These are phyloP conservation scores for Microplitis demolitor DNA, from an alignment of 1,140 invertebrate species.

Conservation along the genomic window DNA sequence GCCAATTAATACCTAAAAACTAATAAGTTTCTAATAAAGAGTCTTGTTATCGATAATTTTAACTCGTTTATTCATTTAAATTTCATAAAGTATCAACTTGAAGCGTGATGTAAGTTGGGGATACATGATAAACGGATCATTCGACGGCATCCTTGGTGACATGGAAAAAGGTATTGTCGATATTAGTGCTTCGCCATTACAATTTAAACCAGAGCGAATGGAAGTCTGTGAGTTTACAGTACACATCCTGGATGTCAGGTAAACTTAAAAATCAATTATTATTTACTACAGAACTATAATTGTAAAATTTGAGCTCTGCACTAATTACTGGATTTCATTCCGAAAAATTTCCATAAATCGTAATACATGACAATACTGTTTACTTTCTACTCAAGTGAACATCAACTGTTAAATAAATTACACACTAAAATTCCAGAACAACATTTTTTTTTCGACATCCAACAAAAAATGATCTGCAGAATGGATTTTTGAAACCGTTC, in stretches of 20 bases:
- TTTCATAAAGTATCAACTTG: constrained; percentile 54
- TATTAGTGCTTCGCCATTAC: constrained; percentile 66
- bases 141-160: constrained; percentile 71
- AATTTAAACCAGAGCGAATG: constrained; percentile 64
- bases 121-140: constrained; percentile 67
- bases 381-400: neutral
- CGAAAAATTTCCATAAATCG: no score
- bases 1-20: no score
- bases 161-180: constrained; percentile 65
- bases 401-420: neutral
- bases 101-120: constrained; percentile 67
- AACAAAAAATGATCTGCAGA: constrained; percentile 63
- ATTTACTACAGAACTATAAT: no score
- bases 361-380: neutral
- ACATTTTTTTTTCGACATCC: constrained; percentile 71
- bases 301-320: no score
- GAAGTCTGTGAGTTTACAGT: constrained; percentile 66
- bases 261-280: constrained; percentile 14
- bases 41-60: constrained; percentile 1
- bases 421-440: constrained; percentile 47
- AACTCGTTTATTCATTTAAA: neutral
- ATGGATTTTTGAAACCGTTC: constrained; percentile 54
- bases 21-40: no score
- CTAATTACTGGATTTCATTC: no score
- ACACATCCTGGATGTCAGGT: constrained; percentile 66